Percentiles rank a stretch among this genome's conserved stretches.
phyloP scores from a whole-genome alignment of 2,113 vertebrate species.

The Peromyscus polionotus region DNA sequence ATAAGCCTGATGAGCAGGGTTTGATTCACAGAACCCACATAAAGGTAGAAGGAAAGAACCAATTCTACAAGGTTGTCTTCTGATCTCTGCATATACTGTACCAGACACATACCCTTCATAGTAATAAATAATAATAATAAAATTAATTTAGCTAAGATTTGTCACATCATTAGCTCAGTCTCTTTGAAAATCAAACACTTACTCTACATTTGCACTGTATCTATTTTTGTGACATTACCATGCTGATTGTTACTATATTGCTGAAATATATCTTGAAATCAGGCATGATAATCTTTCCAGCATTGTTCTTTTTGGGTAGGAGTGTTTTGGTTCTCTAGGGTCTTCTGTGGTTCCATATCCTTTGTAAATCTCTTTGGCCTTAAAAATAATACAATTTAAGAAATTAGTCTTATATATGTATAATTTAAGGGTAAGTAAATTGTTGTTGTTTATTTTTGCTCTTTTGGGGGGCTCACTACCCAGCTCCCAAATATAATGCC shows the following conservation, averaged over 20 bases:
- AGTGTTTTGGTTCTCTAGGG: not conserved
- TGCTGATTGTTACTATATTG: not conserved
- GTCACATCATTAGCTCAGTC: not conserved
- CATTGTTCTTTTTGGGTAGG: not conserved
- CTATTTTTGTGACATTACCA: not conserved
- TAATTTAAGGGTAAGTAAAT: conserved; percentile 22
- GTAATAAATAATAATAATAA: not conserved
- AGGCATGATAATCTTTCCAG: not conserved
- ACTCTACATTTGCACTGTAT: not conserved
- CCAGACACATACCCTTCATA: not conserved
- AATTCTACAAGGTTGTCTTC: not conserved
- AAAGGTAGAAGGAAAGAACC: not conserved
- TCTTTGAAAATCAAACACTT: not conserved
- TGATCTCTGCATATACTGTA: not conserved
- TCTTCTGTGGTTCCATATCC: not conserved
- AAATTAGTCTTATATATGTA: not conserved
- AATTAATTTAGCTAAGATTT: not conserved
- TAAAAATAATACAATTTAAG: not conserved
- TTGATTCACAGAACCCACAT: not conserved
- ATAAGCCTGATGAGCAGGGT: not conserved
- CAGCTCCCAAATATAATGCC: too few species aligned
- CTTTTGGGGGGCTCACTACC: too few species aligned
- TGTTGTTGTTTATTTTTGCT: too few species aligned
- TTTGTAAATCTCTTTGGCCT: not conserved
- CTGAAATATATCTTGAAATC: not conserved